Evolutionary conservation across 2,888 invertebrate genomes (phyloP), one percentile per base, ranked within the genome.

Genomic region (Notocelia uddmanniana): DNA sequence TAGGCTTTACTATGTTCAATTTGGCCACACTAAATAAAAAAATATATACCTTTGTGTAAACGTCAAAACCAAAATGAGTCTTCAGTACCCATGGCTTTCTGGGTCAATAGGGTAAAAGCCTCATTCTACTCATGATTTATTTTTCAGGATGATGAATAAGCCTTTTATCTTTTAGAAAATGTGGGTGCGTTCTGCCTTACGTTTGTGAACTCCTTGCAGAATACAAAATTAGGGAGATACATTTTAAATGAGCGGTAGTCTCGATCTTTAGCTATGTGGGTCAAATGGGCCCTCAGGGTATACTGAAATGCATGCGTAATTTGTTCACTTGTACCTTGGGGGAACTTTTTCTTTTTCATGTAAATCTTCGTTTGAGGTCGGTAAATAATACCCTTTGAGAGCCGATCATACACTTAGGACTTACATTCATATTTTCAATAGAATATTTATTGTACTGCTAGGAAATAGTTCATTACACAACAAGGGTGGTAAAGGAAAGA

Each of bases 181-280:
- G 31, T 18, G 3, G 26, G 19, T 31, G 26, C n/a, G 15, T 8
- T 26, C 6, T 11, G 23, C 3, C 15, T 6, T 26, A 54, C 15
- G n/a, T n/a, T 8, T 8, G 9, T 6, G 15, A 23, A 59, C 21
- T 9, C 21, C 15, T 59, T 21, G 21, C 26, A 45, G 45, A 45
- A 69, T 69, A 23, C 13, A 2, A 55, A 26, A 63, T 55, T 54
- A 55, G 31, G 62, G 19, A 19, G 21, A 34, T 69, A 57, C 41
- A 69, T 57, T 69, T 19, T 48, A 21, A 55, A 63, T 69, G 55
- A 69, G 48, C 54, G 34, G 26, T n/a, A 55, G 55, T 55, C 26
- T 11, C 19, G 60, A 45, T 60, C 41, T 37, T 31, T 60, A 41
- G 31, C 58, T 11, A 59, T 41, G 9, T 15, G 21, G 15, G 37